Evolutionary conservation across 2,797 vertebrate species (phyloP), one percentile per base, ranked within the genome.

Genomic region (Chrysolophus pictus): DNA sequence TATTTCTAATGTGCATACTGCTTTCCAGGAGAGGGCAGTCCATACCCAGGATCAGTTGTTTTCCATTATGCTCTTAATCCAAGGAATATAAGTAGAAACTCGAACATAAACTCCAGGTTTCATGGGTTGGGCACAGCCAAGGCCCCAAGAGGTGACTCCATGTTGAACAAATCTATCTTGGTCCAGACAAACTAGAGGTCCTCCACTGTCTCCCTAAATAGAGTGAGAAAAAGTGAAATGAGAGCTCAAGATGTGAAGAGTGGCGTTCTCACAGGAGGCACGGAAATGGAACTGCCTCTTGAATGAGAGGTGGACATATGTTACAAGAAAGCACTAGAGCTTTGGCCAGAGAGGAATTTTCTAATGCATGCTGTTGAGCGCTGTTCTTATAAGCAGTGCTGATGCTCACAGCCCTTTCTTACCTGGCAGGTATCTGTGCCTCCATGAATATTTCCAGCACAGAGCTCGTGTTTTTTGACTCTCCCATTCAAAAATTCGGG

Each of bases 131-230:
- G 99, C 99, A 70, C 99, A 99, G 62, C 99, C 99, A 72, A 99
- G 97, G 41, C 99, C 99, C 99, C 99, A 99, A 1, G 99, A 99
- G 1, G 99, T 99, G 85, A 99, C 98, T 21, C 99, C 99, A 88
- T 99, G 99, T 46, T 99, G 89, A 80, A 99, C 35, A 76, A 98
- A 99, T 78, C 55, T 98, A 87, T 98, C 98, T 93, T 99, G 97
- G 23, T 98, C 74, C 31, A 95, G 86, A 90, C 99, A 99, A 68
- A 99, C 98, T 33, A 99, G 97, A 60, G 99, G 99, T 28, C 99
- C 99, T 9, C 99, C 99, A 19, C 99, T 99, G 98, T 99, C 99
- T n/a, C 99, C 99, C 99, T 99, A 89, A 51, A 96, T 4, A 65
- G 59, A 86, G 15, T 53, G 18, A 75, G 28, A 71, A 94, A 72